Percentiles rank a stretch among this genome's conserved stretches.
phyloP scores from a whole-genome alignment of 2,113 vertebrate genomes.

The Microtus oregoni region DNA sequence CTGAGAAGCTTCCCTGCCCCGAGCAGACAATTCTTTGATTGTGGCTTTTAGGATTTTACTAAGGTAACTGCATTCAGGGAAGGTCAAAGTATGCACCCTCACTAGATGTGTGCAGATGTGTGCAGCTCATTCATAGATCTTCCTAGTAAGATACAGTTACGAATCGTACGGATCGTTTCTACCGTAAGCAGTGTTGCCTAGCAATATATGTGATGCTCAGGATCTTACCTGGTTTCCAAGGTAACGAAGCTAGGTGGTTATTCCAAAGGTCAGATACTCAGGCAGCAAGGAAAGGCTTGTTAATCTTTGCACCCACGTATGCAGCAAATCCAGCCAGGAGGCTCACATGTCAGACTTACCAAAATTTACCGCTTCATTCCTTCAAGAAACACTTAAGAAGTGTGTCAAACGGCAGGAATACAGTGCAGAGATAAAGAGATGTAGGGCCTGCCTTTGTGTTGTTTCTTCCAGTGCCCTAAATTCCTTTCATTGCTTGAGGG shows the following conservation, averaged over 20 bases:
- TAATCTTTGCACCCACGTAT: constrained; percentile 35
- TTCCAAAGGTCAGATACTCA: constrained; percentile 63
- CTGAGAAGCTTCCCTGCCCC: neutral
- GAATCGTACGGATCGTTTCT: constrained; percentile 18
- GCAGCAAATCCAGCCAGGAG: neutral
- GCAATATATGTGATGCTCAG: constrained; percentile 60
- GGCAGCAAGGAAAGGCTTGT: constrained; percentile 31
- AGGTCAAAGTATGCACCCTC: neutral
- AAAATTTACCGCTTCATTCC: neutral
- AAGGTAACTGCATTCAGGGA: neutral
- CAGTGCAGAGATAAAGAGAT: neutral
- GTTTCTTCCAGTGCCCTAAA: neutral
- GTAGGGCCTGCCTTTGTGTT: neutral
- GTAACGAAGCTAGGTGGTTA: constrained; percentile 60
- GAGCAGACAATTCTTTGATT: neutral
- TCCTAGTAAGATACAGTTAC: constrained; percentile 1
- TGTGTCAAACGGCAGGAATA: neutral
- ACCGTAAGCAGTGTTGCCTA: constrained; percentile 58
- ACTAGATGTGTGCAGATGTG: neutral
- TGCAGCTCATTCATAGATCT: constrained; percentile 5
- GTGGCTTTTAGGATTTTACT: constrained; percentile 7
- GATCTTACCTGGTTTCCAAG: constrained; percentile 73
- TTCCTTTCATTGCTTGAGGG: neutral
- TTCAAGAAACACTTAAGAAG: constrained; percentile 15
- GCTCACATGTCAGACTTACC: neutral